Conservation (phyloP, 2,888 invertebrate genomes). For the Drosophila limbata region DNA sequence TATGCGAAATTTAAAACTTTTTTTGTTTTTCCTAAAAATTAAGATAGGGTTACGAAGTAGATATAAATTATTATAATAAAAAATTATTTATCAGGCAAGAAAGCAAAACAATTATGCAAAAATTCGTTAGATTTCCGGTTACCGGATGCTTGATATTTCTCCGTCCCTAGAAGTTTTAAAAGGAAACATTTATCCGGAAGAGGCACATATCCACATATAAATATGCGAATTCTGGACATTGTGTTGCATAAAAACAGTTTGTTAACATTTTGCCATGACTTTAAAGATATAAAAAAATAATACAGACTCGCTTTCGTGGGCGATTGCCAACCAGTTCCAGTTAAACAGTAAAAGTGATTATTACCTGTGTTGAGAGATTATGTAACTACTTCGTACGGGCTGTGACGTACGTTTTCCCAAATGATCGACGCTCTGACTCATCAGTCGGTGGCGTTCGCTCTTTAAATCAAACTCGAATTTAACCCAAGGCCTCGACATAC, state of each 20-base stretch:
- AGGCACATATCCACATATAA: too few species aligned
- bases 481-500: constrained; percentile 77
- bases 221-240: constrained; percentile 1
- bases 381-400: constrained; percentile 65
- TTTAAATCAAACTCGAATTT: constrained; percentile 77
- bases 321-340: constrained; percentile 63
- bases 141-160: too few species aligned
- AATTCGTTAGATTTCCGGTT: too few species aligned
- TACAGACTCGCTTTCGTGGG: constrained; percentile 41
- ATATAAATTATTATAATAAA: too few species aligned
- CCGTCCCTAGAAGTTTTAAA: too few species aligned
- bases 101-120: too few species aligned
- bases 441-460: constrained; percentile 48
- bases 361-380: constrained; percentile 60
- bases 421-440: constrained; percentile 61
- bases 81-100: too few species aligned
- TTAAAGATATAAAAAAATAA: constrained; percentile 19
- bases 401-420: constrained; percentile 78
- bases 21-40: too few species aligned
- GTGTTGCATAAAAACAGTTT: constrained; percentile 45
- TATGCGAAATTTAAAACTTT: too few species aligned
- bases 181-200: too few species aligned
- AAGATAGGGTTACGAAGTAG: too few species aligned
- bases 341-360: constrained; percentile 77
- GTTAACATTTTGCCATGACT: constrained; percentile 76